Percentiles rank a stretch among this genome's conserved stretches.
Conservation (phyloP, 2,888 invertebrate species). For the Ichneumoninae sp. region DNA sequence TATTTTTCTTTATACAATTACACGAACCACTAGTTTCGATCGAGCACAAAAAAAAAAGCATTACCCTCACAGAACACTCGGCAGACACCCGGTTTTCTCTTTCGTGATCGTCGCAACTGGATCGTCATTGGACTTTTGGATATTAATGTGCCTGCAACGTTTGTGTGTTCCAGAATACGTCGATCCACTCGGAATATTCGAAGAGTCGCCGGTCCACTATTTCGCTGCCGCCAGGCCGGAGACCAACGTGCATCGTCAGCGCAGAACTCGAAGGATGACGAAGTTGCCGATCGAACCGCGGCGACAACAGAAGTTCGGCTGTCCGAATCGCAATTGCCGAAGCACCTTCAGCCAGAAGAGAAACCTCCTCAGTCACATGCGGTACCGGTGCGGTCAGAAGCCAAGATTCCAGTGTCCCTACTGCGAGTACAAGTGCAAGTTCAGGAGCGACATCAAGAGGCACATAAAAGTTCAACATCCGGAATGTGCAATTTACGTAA, state of each 20-base stretch:
- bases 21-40: neutral
- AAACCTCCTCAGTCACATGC: conserved; percentile 70
- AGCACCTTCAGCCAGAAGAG: conserved; percentile 52
- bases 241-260: neutral
- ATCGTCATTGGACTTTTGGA: neutral
- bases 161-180: conserved; percentile 13
- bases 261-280: neutral
- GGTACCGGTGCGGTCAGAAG: conserved; percentile 75
- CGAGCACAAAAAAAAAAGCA: neutral
- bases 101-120: neutral
- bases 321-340: conserved; percentile 61
- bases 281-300: conserved; percentile 49
- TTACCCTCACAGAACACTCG: neutral
- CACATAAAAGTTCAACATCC: conserved; percentile 34
- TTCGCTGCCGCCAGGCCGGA: neutral
- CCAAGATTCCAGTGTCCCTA: conserved; percentile 76
- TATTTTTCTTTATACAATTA: neutral
- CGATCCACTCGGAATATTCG: neutral
- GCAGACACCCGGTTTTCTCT: neutral
- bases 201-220: neutral
- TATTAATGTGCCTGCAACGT: neutral
- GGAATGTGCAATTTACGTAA: conserved; percentile 57
- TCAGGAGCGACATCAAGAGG: conserved; percentile 35
- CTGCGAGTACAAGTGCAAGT: conserved; percentile 68
- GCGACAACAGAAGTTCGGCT: conserved; percentile 12